These are phyloP conservation scores for Styela clava DNA, from an alignment of 23 tunicate species.

Conservation along the genomic window DNA sequence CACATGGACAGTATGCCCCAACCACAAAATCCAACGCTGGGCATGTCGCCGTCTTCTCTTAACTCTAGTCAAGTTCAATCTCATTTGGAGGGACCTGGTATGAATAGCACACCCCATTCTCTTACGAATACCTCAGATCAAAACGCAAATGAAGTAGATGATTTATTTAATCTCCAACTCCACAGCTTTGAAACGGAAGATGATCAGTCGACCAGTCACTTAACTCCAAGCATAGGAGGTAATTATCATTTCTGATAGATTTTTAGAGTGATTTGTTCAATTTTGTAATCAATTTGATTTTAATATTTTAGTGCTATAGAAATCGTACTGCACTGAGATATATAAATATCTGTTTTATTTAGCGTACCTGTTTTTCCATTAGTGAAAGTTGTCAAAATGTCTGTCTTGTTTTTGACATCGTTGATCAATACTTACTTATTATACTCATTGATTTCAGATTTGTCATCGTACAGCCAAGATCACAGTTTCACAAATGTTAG, in stretches of 20 bases:
- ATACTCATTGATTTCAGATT: too few relatives aligned
- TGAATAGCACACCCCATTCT: constrained; percentile 28
- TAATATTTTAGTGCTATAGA: too few relatives aligned
- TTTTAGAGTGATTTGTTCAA: neutral
- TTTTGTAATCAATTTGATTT: neutral
- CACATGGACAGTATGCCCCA: constrained; percentile 9
- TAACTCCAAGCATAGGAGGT: constrained; percentile 17
- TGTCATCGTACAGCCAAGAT: constrained; percentile 24
- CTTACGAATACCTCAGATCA: constrained; percentile 14
- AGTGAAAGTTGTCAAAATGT: too few relatives aligned
- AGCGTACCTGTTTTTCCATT: too few relatives aligned
- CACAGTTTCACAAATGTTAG: constrained; percentile 9
- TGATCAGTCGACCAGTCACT: constrained; percentile 10
- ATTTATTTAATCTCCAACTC: constrained; percentile 64
- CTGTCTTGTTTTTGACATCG: too few relatives aligned
- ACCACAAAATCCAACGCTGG: neutral
- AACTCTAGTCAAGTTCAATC: constrained; percentile 16
- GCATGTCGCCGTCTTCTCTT: constrained; percentile 22
- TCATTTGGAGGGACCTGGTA: constrained; percentile 54
- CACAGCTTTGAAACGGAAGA: constrained; percentile 54
- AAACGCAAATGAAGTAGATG: constrained; percentile 50
- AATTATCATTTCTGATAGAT: neutral
- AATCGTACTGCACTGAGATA: too few relatives aligned
- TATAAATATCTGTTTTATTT: too few relatives aligned
- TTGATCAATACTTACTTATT: too few relatives aligned